phyloP scores from a whole-genome alignment of 2,113 vertebrate genomes.

The Hippocampus abdominalis region DNA sequence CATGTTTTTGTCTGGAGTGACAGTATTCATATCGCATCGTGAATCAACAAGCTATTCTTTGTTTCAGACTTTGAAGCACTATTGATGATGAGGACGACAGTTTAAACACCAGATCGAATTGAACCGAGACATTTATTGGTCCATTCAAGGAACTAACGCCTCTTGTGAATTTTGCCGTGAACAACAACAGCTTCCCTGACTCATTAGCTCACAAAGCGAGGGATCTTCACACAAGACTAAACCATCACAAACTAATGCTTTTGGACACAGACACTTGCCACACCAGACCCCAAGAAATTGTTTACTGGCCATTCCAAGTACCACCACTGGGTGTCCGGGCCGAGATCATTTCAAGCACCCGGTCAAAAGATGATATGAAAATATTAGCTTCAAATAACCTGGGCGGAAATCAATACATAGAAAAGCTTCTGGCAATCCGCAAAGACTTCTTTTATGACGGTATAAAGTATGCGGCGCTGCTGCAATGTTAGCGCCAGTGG shows the following conservation, averaged over 20 bases:
- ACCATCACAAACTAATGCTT: background rate
- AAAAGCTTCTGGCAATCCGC: background rate
- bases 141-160: too few species aligned
- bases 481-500: background rate
- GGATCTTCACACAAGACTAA: background rate
- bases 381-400: constrained; percentile 41
- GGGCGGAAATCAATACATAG: constrained; percentile 20
- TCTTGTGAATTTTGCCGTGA: too few species aligned
- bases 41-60: constrained; percentile 17
- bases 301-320: constrained; percentile 14
- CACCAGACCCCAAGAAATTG: background rate
- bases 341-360: constrained; percentile 20
- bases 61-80: background rate
- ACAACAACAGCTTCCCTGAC: background rate
- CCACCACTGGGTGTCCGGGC: constrained; percentile 13
- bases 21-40: background rate
- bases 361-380: constrained; percentile 27
- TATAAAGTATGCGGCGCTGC: background rate
- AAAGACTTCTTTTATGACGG: background rate
- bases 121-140: too few species aligned
- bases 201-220: background rate
- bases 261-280: constrained; percentile 7
- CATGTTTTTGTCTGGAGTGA: background rate
- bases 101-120: too few species aligned
- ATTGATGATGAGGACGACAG: too few species aligned